These are phyloP conservation scores for Phenacoccus solenopsis DNA, from an alignment of 1,140 invertebrate species.

Conservation along the genomic window DNA sequence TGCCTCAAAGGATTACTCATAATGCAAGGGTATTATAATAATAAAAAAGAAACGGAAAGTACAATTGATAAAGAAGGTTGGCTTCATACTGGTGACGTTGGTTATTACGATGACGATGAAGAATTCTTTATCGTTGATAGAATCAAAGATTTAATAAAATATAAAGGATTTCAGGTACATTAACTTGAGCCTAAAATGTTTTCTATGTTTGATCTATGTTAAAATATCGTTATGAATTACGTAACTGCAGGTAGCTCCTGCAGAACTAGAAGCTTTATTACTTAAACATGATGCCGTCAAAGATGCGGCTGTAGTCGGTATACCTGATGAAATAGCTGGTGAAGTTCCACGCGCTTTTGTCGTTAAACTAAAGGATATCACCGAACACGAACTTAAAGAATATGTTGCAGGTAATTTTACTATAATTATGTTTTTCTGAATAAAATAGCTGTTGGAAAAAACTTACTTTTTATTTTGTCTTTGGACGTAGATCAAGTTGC, in stretches of 20 bases:
- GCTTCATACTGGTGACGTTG: slow-evolving; percentile 70
- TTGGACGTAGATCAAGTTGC: slow-evolving; percentile 45
- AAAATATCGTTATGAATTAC: background rate
- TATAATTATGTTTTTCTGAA: too few species aligned
- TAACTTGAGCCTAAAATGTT: background rate
- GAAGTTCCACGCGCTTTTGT: slow-evolving; percentile 50
- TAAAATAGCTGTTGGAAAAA: too few species aligned
- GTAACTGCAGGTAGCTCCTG: slow-evolving; percentile 41
- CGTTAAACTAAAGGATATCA: slow-evolving; percentile 40
- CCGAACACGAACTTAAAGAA: slow-evolving; percentile 39
- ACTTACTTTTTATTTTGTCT: slow-evolving; percentile 34
- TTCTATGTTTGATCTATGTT: background rate
- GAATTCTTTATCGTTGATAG: slow-evolving; percentile 61
- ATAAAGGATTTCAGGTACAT: slow-evolving; percentile 58
- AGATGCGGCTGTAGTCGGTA: slow-evolving; percentile 58
- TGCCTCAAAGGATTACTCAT: slow-evolving; percentile 51
- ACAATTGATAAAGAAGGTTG: slow-evolving; percentile 57
- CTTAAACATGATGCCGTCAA: slow-evolving; percentile 46
- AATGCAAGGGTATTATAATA: slow-evolving; percentile 52
- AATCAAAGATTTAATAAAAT: slow-evolving; percentile 68
- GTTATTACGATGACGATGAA: slow-evolving; percentile 53
- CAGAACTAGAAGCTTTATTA: slow-evolving; percentile 57
- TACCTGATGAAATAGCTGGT: slow-evolving; percentile 47
- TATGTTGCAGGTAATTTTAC: slow-evolving; percentile 37
- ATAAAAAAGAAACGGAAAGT: slow-evolving; percentile 46